phyloP scores from a whole-genome alignment of 2,797 vertebrate genomes.

The Muraenolepis orangiensis region DNA sequence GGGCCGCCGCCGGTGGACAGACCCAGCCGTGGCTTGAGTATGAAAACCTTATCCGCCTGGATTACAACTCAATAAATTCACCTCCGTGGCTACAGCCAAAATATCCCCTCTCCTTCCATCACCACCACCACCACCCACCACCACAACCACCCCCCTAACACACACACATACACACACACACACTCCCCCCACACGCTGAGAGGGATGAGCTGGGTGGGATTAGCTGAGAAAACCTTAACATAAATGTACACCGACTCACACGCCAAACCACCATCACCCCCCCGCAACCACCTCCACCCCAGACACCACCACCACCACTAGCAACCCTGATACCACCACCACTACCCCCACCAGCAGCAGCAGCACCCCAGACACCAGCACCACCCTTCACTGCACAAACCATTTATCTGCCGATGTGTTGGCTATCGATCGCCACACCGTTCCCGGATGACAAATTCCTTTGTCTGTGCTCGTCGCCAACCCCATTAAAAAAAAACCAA shows the following conservation, averaged over 20 bases:
- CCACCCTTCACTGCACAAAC: constrained; percentile 30
- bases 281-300: neutral
- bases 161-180: no score
- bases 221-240: constrained; percentile 40
- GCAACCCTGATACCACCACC: no score
- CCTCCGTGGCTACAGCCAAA: constrained; percentile 61
- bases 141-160: neutral
- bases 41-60: constrained; percentile 71
- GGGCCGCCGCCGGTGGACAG: constrained; percentile 40
- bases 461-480: constrained; percentile 48
- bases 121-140: constrained; percentile 2
- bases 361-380: constrained; percentile 17
- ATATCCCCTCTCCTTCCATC: constrained; percentile 14
- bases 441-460: constrained; percentile 64
- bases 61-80: constrained; percentile 77
- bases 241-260: constrained; percentile 4
- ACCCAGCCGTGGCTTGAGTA: constrained; percentile 51
- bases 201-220: no score
- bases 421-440: constrained; percentile 65
- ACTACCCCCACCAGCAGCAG: constrained; percentile 6
- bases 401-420: constrained; percentile 60
- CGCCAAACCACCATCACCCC: no score
- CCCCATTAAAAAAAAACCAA: constrained; percentile 60
- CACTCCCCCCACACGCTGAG: no score
- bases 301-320: constrained; percentile 19